These are phyloP conservation scores for Pollenia griseotomentosa DNA, from an alignment of 2,888 invertebrate species.

Conservation along the genomic window DNA sequence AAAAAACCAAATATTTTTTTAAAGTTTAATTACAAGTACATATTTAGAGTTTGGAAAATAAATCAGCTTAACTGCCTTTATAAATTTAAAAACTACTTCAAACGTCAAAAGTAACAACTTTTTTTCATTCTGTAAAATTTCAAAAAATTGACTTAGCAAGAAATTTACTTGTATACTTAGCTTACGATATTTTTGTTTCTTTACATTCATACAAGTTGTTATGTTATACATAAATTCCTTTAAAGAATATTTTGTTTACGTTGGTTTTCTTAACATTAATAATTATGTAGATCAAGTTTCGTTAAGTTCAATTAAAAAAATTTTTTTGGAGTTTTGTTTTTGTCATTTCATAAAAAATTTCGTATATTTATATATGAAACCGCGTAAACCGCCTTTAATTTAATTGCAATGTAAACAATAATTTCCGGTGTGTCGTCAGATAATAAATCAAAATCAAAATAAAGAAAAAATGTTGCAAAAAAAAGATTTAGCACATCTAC, in stretches of 20 bases:
- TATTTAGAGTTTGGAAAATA: too few relatives aligned
- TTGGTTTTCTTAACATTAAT: slow-evolving; percentile 32
- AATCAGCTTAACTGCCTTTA: too few relatives aligned
- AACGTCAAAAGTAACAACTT: too few relatives aligned
- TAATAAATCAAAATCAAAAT: too few relatives aligned
- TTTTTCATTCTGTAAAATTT: too few relatives aligned
- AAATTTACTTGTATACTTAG: too few relatives aligned
- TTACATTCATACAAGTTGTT: slow-evolving; percentile 51
- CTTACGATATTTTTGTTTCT: neutral
- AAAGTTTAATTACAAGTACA: too few relatives aligned
- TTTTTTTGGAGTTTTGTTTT: neutral
- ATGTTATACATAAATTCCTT: slow-evolving; percentile 39
- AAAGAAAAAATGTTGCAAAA: too few relatives aligned
- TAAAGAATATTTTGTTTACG: slow-evolving; percentile 59
- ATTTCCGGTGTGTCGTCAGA: neutral
- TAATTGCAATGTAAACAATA: slow-evolving; percentile 38
- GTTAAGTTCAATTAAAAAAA: slow-evolving; percentile 37
- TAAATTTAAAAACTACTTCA: too few relatives aligned
- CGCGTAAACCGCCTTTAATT: neutral
- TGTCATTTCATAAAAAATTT: neutral
- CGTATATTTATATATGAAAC: neutral
- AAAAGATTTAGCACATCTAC: too few relatives aligned
- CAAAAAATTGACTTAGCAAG: too few relatives aligned
- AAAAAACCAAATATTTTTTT: too few relatives aligned
- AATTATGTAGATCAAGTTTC: slow-evolving; percentile 50